Evolutionary conservation across 2,113 vertebrate species (phyloP).

Genomic region (Tinamus guttatus): DNA sequence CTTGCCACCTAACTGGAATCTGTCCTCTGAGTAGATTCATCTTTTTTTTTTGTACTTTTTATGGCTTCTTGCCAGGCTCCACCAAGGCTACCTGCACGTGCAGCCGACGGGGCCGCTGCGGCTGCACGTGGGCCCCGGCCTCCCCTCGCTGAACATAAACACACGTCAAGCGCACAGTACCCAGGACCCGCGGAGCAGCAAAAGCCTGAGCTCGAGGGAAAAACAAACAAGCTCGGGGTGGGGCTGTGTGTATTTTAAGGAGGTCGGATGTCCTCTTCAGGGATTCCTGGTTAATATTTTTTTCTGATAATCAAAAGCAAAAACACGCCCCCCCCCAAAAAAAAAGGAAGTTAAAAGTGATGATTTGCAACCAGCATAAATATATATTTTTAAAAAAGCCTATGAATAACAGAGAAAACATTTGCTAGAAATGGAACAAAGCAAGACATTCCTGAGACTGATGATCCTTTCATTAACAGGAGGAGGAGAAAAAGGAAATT

Average conservation of each 20-base stretch:
- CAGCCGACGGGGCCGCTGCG: neutral
- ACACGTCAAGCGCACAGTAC: neutral
- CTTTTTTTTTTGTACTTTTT: neutral
- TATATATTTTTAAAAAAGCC: neutral
- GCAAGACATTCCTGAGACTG: slow-evolving; percentile 3
- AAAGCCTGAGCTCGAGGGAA: neutral
- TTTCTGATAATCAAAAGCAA: neutral
- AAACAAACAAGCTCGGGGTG: neutral
- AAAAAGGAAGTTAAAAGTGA: neutral
- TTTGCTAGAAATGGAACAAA: slow-evolving; percentile 48
- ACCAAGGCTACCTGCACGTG: neutral
- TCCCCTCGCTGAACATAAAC: neutral
- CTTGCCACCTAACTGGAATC: neutral
- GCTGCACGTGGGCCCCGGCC: neutral
- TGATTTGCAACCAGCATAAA: neutral
- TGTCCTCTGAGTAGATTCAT: neutral
- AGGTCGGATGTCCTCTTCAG: neutral
- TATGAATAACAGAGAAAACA: slow-evolving; percentile 39
- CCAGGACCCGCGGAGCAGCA: neutral
- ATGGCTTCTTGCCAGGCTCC: neutral
- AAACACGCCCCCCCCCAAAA: neutral
- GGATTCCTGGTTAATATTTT: neutral
- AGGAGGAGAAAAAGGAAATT: slow-evolving; percentile 25
- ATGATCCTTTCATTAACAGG: neutral
- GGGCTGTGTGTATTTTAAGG: neutral